Evolutionary conservation across 2,113 vertebrate genomes (phyloP).

Genomic region (Rhinolophus sinicus): DNA sequence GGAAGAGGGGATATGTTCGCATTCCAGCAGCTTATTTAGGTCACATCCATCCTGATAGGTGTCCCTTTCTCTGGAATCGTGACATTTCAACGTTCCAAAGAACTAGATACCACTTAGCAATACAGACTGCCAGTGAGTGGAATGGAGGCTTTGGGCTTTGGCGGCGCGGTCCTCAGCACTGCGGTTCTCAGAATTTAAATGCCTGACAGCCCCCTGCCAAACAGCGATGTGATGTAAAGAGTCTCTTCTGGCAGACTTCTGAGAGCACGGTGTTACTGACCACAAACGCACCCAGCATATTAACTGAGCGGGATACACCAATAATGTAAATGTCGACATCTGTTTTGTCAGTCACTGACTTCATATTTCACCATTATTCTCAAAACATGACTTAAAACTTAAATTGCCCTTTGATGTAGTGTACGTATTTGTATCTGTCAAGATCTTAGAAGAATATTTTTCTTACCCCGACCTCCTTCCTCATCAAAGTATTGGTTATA

Average conservation of each 20-base stretch:
- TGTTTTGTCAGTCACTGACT: neutral
- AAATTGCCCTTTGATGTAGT: neutral
- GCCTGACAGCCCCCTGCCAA: neutral
- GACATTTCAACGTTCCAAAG: neutral
- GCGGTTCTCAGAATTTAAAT: neutral
- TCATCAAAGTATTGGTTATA: neutral
- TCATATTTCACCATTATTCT: neutral
- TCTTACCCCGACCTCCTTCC: neutral
- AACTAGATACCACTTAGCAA: neutral
- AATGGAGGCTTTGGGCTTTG: neutral
- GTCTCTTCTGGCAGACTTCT: neutral
- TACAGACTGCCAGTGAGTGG: neutral
- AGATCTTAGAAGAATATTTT: neutral
- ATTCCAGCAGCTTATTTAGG: neutral
- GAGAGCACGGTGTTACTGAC: neutral
- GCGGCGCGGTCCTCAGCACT: neutral
- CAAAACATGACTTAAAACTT: conserved; percentile 8
- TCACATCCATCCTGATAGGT: neutral
- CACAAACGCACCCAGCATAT: neutral
- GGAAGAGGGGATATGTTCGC: neutral
- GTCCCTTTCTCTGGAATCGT: neutral
- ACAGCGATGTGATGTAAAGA: neutral
- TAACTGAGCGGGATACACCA: neutral
- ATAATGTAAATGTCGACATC: neutral
- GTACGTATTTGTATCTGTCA: neutral